These are phyloP conservation scores for Hippopotamyrus pictus DNA, from an alignment of 2,797 vertebrate species.

Conservation along the genomic window DNA sequence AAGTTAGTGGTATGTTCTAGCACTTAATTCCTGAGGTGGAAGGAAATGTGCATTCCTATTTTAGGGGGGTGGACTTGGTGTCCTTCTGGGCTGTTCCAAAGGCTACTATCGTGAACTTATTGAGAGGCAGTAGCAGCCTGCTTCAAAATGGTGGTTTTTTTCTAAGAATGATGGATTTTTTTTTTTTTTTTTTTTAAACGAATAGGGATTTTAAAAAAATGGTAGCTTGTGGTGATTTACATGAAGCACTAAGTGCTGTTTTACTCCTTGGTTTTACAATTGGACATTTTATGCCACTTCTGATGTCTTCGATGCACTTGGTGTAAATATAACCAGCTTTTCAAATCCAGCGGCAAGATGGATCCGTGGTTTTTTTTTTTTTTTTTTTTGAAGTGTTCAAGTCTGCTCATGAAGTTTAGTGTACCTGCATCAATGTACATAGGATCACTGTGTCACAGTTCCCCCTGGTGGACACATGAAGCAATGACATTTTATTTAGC, in stretches of 20 bases:
- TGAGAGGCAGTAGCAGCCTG: not conserved
- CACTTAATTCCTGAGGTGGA: not conserved
- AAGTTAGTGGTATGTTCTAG: not conserved
- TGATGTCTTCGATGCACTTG: not conserved
- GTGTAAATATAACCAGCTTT: not conserved
- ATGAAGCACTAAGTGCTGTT: not conserved
- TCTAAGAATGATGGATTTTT: not conserved
- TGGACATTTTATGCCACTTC: not conserved
- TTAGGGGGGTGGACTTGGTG: not conserved
- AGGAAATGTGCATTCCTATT: not conserved
- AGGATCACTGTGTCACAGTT: not conserved
- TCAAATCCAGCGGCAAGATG: not conserved
- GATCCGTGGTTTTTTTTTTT: not conserved
- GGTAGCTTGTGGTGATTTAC: not conserved
- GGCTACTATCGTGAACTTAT: not conserved
- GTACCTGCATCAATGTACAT: not conserved
- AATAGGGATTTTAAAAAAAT: not conserved
- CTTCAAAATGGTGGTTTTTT: not conserved
- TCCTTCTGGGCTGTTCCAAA: not conserved
- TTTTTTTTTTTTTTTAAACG: not conserved
- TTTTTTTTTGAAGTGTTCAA: not conserved
- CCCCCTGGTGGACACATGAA: conserved; percentile 14
- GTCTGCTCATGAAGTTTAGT: not conserved
- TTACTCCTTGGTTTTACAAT: not conserved
- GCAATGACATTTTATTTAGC: not conserved